Conservation (phyloP, 2,888 invertebrate genomes). For the Adelphocoris suturalis region DNA sequence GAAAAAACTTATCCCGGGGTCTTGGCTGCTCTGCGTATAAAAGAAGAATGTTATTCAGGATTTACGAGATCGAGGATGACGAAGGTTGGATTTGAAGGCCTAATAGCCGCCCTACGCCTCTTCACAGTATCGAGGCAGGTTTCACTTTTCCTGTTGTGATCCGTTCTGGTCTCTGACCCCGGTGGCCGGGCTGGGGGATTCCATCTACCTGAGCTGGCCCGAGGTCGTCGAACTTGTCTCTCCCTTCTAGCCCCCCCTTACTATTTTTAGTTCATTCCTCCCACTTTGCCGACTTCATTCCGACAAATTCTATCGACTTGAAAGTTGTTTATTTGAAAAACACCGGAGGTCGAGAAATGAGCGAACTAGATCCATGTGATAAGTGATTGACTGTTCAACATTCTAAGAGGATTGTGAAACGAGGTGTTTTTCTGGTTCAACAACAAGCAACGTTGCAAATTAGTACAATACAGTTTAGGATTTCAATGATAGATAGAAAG, state of each 20-base stretch:
- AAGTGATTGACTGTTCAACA: no score
- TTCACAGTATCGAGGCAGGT: constrained; percentile 25
- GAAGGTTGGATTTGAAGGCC: constrained; percentile 37
- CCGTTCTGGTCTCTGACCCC: constrained; percentile 67
- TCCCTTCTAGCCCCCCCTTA: constrained; percentile 20
- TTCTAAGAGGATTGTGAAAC: no score
- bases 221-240: constrained; percentile 49
- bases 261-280: constrained; percentile 53
- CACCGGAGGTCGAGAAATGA: neutral
- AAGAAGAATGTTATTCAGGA: neutral
- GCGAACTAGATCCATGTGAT: no score
- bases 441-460: no score
- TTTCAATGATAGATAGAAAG: no score
- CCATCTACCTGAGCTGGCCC: constrained; percentile 61
- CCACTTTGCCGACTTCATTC: constrained; percentile 29
- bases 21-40: no score
- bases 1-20: no score
- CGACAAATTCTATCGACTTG: constrained; percentile 25
- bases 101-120: constrained; percentile 36
- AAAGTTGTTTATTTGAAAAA: constrained; percentile 25
- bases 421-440: no score
- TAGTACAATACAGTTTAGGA: no score
- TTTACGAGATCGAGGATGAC: neutral
- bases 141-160: constrained; percentile 65
- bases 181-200: constrained; percentile 21